Evolutionary conservation across 2,888 invertebrate genomes (phyloP).

Genomic region (Drosophila sordidula): DNA sequence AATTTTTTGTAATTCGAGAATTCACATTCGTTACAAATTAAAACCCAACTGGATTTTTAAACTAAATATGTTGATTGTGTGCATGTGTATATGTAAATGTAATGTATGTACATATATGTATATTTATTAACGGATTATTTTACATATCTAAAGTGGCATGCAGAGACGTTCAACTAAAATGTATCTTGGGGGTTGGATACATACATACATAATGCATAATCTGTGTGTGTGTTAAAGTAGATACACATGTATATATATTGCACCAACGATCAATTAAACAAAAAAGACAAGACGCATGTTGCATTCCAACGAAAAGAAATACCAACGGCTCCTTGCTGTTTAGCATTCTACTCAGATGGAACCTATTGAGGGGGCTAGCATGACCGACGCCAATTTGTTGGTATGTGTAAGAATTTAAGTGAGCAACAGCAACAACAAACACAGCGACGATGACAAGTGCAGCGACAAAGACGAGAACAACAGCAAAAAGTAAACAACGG

Average conservation of each 20-base stretch:
- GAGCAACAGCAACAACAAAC: constrained; percentile 15
- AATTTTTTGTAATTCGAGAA: too few relatives aligned
- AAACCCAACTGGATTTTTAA: too few relatives aligned
- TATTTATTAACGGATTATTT: too few relatives aligned
- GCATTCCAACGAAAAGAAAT: constrained; percentile 19
- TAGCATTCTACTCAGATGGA: constrained; percentile 61
- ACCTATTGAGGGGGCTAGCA: constrained; percentile 17
- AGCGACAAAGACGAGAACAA: constrained; percentile 37
- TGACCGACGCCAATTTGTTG: constrained; percentile 49
- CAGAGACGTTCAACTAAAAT: too few relatives aligned
- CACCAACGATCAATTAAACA: constrained; percentile 1
- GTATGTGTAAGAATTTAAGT: constrained; percentile 65
- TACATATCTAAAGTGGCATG: too few relatives aligned
- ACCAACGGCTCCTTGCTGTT: constrained; percentile 38
- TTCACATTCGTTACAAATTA: too few relatives aligned
- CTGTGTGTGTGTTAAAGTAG: background rate
- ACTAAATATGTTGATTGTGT: too few relatives aligned
- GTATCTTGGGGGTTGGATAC: background rate
- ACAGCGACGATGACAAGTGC: constrained; percentile 21
- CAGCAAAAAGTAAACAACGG: constrained; percentile 6
- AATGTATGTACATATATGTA: too few relatives aligned
- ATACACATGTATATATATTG: background rate
- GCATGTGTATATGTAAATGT: too few relatives aligned
- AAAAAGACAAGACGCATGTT: constrained; percentile 16
- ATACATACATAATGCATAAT: background rate